phyloP scores from a whole-genome alignment of 2,888 invertebrate genomes.

The Alviniconcha strummeri region DNA sequence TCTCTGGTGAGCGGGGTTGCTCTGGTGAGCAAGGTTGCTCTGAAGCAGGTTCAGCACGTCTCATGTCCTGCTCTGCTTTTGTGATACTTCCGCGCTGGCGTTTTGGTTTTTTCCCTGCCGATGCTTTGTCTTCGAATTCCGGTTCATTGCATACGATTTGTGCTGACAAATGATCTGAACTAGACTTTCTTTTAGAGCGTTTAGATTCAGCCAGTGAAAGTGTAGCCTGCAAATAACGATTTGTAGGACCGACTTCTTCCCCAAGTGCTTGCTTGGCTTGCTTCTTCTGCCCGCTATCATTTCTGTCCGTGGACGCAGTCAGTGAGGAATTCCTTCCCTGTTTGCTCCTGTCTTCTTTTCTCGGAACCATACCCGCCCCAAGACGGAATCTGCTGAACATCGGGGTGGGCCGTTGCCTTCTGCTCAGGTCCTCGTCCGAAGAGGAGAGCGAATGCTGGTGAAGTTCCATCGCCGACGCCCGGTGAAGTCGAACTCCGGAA shows the following conservation, averaged over 20 bases:
- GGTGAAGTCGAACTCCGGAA: not conserved
- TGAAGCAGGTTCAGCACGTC: too few relatives aligned
- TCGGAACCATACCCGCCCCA: too few relatives aligned
- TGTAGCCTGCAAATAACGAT: not conserved
- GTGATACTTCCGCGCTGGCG: too few relatives aligned
- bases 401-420: not conserved
- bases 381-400: too few relatives aligned
- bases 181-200: not conserved
- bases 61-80: too few relatives aligned
- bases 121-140: not conserved
- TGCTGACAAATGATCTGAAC: not conserved
- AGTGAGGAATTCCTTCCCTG: too few relatives aligned
- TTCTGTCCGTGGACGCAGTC: not conserved
- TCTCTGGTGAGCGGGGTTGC: too few relatives aligned
- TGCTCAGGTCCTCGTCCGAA: constrained; percentile 2
- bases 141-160: not conserved
- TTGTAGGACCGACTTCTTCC: not conserved
- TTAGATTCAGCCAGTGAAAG: constrained; percentile 3
- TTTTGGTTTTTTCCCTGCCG: too few relatives aligned
- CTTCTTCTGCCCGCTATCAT: not conserved
- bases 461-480: not conserved
- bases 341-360: too few relatives aligned
- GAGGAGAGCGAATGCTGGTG: not conserved
- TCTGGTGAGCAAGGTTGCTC: too few relatives aligned
- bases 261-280: not conserved